Base-by-base conservation (phyloP, 2,888 invertebrate genomes). In the Euplagia quadripunctaria region DNA sequence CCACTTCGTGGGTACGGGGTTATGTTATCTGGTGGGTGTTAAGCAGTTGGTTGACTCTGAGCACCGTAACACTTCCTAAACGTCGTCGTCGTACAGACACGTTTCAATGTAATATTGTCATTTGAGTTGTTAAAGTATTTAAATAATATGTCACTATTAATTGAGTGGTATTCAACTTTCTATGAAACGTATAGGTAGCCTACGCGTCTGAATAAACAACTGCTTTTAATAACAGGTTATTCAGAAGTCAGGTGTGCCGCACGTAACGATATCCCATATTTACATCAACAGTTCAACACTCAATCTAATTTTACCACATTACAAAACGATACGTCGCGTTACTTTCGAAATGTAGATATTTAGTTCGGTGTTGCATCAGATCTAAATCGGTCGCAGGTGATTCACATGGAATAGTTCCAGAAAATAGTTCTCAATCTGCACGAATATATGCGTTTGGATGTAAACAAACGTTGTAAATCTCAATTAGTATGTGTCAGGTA, bases 341-440 rank as follows among this genome's bases (percentile, higher is more conserved):
- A 75, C 74, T 84, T 81, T 87, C 82, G 82, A 81, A 82, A 82
- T 78, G 74, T 75, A 83, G 81, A 87, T 78, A 87, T 87, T 87
- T 83, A 82, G 87, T 87, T 86, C 82, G 83, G 78, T 87, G 83
- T 93, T 93, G 94, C 94, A 95, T 95, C 94, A 94, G 82, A 87
- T 89, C 92, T 92, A 93, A 91, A 92, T 91, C 77, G 55, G 92
- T 88, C 81, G 75, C 93, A 93, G 92, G 93, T 95, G 95, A 95
- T 88, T 94, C 94, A 94, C 63, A 72, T 92, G 93, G 94, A 93
- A 88, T 86, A 83, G 89, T 92, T 94, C 93, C 94, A 93, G 92
- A 92, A 91, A 68, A 78, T 85, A 87, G 87, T 87, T 87, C 83
- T 74, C 77, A 79, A 78, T 77, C 71, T 79, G 72, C 74, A 74